Conservation (phyloP, 2,113 vertebrate genomes). For the Myotis davidii region DNA sequence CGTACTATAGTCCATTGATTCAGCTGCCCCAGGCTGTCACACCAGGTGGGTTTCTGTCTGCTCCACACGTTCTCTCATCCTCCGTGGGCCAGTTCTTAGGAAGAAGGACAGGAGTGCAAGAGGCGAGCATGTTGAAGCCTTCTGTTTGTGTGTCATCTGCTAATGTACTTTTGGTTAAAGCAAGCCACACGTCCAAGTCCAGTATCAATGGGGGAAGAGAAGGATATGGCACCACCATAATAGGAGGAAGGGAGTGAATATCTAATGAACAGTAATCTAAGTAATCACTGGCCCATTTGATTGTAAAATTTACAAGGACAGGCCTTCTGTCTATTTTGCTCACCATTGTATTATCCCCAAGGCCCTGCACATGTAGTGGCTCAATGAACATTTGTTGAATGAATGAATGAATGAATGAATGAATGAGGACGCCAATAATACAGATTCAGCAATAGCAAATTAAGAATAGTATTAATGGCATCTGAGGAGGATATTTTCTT, state of each 20-base stretch:
- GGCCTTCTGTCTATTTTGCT: background rate
- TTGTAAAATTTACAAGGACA: background rate
- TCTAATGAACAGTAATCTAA: background rate
- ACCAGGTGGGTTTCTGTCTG: background rate
- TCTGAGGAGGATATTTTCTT: background rate
- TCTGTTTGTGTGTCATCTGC: background rate
- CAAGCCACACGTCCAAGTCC: background rate
- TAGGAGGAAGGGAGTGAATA: background rate
- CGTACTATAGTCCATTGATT: background rate
- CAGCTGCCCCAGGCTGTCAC: background rate
- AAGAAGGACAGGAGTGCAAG: background rate
- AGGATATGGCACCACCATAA: background rate
- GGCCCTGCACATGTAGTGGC: background rate
- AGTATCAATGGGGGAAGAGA: background rate
- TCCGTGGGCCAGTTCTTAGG: background rate
- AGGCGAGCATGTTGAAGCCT: background rate
- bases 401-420: background rate
- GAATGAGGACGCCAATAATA: background rate
- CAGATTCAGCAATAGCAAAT: background rate
- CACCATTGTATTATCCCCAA: background rate
- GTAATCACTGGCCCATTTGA: background rate
- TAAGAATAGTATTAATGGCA: background rate
- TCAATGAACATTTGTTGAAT: background rate
- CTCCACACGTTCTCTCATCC: background rate
- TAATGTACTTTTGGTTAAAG: background rate